Conservation (phyloP, 2,797 vertebrate species). For the Propithecus deckenii region DNA sequence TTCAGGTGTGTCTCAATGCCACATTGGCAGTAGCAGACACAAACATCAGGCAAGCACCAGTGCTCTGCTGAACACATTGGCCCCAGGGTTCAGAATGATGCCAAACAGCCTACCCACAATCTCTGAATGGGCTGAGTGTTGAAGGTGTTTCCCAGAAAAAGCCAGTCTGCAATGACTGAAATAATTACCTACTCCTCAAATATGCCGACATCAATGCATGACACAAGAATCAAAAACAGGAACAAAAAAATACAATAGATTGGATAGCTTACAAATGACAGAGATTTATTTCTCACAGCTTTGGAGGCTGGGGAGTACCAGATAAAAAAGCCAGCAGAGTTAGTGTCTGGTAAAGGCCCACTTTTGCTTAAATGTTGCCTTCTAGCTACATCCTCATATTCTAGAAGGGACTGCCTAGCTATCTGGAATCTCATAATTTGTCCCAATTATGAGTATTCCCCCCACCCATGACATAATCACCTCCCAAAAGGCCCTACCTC, state of each 20-base stretch:
- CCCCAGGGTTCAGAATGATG: neutral
- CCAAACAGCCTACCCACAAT: neutral
- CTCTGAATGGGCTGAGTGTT: neutral
- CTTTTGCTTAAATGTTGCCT: neutral
- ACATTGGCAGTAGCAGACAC: fast-evolving
- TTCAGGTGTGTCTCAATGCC: neutral
- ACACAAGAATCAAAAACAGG: too few species aligned
- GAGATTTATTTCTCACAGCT: neutral
- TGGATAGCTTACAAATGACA: neutral
- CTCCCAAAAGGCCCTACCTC: neutral
- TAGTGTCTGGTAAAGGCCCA: neutral
- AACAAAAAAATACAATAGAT: neutral
- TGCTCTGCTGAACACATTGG: neutral
- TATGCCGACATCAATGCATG: neutral
- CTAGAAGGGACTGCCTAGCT: neutral
- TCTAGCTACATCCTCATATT: neutral
- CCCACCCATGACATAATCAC: neutral
- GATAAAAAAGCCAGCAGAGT: neutral
- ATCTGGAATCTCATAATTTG: neutral
- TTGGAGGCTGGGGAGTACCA: fast-evolving
- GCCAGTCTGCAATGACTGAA: too few species aligned
- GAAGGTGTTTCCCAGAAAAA: neutral
- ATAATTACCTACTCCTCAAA: neutral
- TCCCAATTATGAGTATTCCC: neutral
- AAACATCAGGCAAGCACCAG: too few species aligned